Percentiles rank a stretch among this genome's conserved stretches.
Evolutionary conservation across 2,113 vertebrate genomes (phyloP).

Genomic region (Antigone vipio): DNA sequence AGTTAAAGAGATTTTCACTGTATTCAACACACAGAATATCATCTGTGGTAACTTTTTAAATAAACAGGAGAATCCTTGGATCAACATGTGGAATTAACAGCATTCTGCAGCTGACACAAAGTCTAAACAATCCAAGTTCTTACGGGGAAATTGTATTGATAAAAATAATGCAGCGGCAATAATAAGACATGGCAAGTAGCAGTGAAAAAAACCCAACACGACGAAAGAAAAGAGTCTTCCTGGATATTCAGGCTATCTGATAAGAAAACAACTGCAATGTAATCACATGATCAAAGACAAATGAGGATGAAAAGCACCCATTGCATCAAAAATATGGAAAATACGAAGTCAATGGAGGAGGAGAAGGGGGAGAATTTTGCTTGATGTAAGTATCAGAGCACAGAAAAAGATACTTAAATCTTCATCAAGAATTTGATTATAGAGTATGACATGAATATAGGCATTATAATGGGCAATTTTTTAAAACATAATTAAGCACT

Average conservation of each 20-base stretch:
- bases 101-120: not conserved
- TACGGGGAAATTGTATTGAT: not conserved
- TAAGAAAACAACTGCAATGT: not conserved
- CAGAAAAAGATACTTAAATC: not conserved
- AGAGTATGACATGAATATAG: not conserved
- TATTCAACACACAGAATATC: not conserved
- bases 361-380: not conserved
- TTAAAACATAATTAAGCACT: not conserved
- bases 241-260: not conserved
- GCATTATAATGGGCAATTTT: not conserved
- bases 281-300: not conserved
- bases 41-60: not conserved
- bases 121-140: not conserved
- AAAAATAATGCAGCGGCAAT: not conserved
- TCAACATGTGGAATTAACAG: not conserved
- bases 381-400: not conserved
- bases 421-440: not conserved
- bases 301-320: not conserved
- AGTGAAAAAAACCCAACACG: not conserved
- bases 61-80: constrained; percentile 5
- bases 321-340: not conserved
- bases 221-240: not conserved
- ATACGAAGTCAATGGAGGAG: not conserved
- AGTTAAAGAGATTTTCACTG: not conserved
- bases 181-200: not conserved